A percentile compares a stretch with the other conserved stretches of the same genome.
These are phyloP conservation scores for Galbula dea DNA, from an alignment of 2,113 vertebrate species.

Conservation along the genomic window DNA sequence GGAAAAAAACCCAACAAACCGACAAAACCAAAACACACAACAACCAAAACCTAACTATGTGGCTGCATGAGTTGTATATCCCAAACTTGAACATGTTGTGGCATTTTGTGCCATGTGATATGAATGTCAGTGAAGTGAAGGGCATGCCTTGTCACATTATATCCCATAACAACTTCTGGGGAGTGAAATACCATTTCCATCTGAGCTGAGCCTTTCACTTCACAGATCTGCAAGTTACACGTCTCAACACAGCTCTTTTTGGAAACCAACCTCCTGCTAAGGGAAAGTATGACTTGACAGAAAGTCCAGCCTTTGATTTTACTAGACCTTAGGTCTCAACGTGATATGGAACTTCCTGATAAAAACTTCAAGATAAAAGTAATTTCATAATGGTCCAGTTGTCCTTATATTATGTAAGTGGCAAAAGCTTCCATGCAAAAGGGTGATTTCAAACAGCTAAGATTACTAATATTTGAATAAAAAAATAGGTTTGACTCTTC, in stretches of 20 bases:
- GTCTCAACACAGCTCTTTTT: background rate
- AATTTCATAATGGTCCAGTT: background rate
- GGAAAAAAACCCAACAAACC: background rate
- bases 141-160: conserved; percentile 1
- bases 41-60: background rate
- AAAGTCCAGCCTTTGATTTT: background rate
- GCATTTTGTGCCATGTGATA: conserved; percentile 24
- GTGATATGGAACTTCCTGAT: background rate
- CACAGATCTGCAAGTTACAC: conserved; percentile 5
- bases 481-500: background rate
- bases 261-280: background rate
- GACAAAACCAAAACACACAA: background rate
- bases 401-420: background rate
- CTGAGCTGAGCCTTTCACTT: conserved; percentile 32
- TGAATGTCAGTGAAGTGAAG: background rate
- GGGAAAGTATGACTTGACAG: background rate
- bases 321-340: background rate
- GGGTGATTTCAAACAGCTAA: background rate
- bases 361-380: background rate
- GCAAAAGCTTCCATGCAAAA: background rate
- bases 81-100: conserved; percentile 29
- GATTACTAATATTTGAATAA: too few species aligned
- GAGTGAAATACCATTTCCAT: conserved; percentile 37
- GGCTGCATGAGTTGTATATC: background rate
- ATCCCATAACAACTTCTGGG: conserved; percentile 2